Conservation (phyloP, 2,888 invertebrate genomes). For the Gymnoscelis rufifasciata region DNA sequence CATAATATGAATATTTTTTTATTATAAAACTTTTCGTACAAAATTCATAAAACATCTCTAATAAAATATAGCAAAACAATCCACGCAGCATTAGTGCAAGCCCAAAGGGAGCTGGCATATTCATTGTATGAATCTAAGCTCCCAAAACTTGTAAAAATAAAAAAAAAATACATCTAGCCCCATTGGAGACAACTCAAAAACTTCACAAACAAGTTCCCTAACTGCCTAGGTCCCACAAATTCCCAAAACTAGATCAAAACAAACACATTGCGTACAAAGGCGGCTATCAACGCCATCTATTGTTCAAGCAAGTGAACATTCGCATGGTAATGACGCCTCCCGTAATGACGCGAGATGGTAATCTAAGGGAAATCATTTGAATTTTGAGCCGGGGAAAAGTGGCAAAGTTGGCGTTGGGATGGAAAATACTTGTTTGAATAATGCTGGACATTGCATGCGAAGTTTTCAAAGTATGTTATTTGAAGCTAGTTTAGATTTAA, state of each 20-base stretch:
- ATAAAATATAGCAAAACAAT: too few species aligned
- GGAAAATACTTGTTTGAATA: not conserved
- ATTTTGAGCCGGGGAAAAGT: constrained; percentile 3
- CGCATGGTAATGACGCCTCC: constrained; percentile 19
- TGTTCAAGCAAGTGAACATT: constrained; percentile 13
- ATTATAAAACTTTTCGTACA: too few species aligned
- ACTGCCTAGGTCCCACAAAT: not conserved
- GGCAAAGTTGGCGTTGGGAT: not conserved
- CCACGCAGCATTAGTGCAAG: too few species aligned
- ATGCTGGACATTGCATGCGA: not conserved
- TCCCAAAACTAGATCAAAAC: constrained; percentile 4
- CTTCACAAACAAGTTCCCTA: not conserved
- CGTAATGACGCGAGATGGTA: constrained; percentile 5
- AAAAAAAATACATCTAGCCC: too few species aligned
- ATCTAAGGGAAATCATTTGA: constrained; percentile 11
- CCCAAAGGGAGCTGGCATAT: too few species aligned
- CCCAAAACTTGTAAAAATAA: too few species aligned
- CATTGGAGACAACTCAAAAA: too few species aligned
- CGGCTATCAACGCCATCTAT: constrained; percentile 6
- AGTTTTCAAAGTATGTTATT: too few species aligned
- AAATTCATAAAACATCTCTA: too few species aligned
- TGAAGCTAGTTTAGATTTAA: too few species aligned
- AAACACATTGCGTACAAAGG: constrained; percentile 2
- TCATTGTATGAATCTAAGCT: too few species aligned
- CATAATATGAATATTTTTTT: too few species aligned